phyloP scores from a whole-genome alignment of 1,140 invertebrate species.

The Proctacanthus coquilletti region DNA sequence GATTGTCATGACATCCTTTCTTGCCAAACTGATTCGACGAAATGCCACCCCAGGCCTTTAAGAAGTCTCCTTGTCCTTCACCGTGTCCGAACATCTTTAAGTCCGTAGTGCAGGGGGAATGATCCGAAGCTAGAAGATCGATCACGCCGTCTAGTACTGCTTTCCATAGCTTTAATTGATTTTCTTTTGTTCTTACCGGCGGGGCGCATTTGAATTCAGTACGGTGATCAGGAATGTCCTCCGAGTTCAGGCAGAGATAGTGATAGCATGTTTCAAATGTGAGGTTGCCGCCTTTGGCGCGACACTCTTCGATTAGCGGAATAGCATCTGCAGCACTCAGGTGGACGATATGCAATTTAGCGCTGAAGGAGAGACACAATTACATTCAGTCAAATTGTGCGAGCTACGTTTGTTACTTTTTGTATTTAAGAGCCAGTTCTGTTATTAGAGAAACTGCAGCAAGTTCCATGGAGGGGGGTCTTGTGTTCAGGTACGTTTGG shows the following conservation, averaged over 20 bases:
- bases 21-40: constrained; percentile 51
- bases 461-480: constrained; percentile 49
- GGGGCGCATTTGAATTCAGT: constrained; percentile 59
- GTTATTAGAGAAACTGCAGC: constrained; percentile 44
- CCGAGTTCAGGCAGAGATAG: constrained; percentile 46
- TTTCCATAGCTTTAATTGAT: constrained; percentile 47
- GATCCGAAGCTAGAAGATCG: constrained; percentile 46
- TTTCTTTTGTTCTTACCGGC: constrained; percentile 43
- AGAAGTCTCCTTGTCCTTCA: constrained; percentile 34
- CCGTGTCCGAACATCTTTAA: constrained; percentile 33
- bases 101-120: constrained; percentile 47
- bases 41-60: constrained; percentile 51
- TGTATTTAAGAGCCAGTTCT: constrained; percentile 37
- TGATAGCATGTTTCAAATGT: constrained; percentile 60
- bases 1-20: background rate
- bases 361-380: constrained; percentile 27
- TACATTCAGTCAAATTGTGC: too few relatives aligned
- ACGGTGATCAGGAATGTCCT: constrained; percentile 40
- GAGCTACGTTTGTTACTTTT: constrained; percentile 34
- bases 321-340: constrained; percentile 46
- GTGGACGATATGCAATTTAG: constrained; percentile 53
- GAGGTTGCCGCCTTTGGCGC: constrained; percentile 31
- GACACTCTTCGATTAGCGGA: constrained; percentile 30
- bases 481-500: constrained; percentile 42
- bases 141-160: constrained; percentile 37